Evolutionary conservation across 2,888 invertebrate species (phyloP), one percentile per base, ranked within the genome.

Genomic region (Zaprionus bogoriensis): DNA sequence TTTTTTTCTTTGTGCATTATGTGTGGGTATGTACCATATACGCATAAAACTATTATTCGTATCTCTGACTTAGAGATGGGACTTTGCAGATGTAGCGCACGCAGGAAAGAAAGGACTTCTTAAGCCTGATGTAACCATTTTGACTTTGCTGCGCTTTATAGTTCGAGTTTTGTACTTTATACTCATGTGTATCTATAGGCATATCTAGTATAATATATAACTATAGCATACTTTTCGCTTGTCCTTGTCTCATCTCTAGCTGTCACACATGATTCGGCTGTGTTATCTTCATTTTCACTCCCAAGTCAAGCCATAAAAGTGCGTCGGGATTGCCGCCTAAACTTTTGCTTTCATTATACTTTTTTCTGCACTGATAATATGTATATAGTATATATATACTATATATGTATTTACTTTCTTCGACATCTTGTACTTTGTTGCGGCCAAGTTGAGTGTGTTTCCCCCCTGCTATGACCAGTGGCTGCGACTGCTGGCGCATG

Each of bases 271-370:
- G 51, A 46, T 64, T 58, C 47, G 62, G 46, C 44, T 9, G 57
- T 57, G 70, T 54, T 74, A 70, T 75, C 78, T 85, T 65, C 85
- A 66, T 78, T 78, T 78, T 63, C 65, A 65, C 79, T 77, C 46
- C 44, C 48, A 63, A 82, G 64, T 60, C 63, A 61, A 52, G 67
- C 54, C 67, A 71, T 84, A 80, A 80, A 87, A 81, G 84, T 87
- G 82, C 82, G 82, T 81, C 57, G 59, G 59, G 63, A 74, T 70
- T 86, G 81, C 77, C 78, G 61, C 63, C 63, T 48, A 79, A 86
- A 79, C 67, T 86, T 84, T 86, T 80, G 75, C 84, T 80, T 86
- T 86, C 55, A 63, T 67, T 67, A 52, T 61, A 63, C 51, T 38
- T 20, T 48, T n/a, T 28, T 54, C 53, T 57, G 62, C 65, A 74